These are phyloP conservation scores for Luperina nickerlii DNA, from an alignment of 2,888 invertebrate species.

Conservation along the genomic window DNA sequence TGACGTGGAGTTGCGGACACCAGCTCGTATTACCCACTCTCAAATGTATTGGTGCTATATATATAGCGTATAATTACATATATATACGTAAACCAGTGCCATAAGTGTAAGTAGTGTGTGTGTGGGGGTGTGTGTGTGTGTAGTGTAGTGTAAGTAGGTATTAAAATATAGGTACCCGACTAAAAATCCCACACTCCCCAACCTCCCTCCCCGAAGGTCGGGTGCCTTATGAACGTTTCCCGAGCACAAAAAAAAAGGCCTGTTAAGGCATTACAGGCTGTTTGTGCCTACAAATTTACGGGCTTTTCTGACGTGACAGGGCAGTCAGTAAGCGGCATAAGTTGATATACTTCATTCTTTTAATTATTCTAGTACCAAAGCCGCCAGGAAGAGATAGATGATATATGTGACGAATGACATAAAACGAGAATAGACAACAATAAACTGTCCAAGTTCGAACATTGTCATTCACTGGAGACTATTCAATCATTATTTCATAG, in stretches of 20 bases:
- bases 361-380: neutral
- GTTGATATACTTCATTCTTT: neutral
- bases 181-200: too few relatives aligned
- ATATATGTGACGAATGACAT: conserved; percentile 24
- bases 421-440: conserved; percentile 6
- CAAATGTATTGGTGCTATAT: too few relatives aligned
- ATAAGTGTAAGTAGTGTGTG: too few relatives aligned
- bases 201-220: too few relatives aligned
- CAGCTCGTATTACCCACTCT: too few relatives aligned
- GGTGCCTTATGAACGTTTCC: too few relatives aligned
- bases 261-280: too few relatives aligned
- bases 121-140: too few relatives aligned
- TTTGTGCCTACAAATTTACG: neutral
- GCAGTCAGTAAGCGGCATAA: neutral
- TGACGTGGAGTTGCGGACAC: too few relatives aligned
- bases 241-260: too few relatives aligned
- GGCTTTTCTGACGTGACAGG: neutral
- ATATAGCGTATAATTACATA: too few relatives aligned
- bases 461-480: conserved; percentile 21
- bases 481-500: conserved; percentile 5
- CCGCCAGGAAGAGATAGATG: conserved; percentile 11
- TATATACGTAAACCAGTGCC: neutral
- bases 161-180: neutral
- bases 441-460: neutral
- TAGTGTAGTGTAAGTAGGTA: too few relatives aligned